Evolutionary conservation across 2,797 vertebrate genomes (phyloP).

Genomic region (Hypotaenidia philippensis): DNA sequence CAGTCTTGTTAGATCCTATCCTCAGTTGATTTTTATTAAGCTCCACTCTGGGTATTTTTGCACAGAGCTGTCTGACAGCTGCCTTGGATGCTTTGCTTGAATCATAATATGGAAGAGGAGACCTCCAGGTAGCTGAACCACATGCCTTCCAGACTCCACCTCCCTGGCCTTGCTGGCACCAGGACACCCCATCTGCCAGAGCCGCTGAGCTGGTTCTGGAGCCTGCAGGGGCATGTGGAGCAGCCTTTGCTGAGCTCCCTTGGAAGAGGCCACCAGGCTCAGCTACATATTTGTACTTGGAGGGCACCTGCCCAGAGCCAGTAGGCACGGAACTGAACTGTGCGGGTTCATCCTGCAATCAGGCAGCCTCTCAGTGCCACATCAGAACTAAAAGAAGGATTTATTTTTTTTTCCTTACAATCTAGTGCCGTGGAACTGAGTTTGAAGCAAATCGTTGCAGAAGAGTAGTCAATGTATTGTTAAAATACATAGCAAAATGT

Average conservation of each 20-base stretch:
- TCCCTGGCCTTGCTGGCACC: slow-evolving; percentile 9
- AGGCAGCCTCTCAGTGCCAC: background rate
- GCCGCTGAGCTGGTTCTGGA: slow-evolving; percentile 57
- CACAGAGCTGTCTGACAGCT: background rate
- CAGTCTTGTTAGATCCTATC: background rate
- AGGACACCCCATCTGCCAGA: background rate
- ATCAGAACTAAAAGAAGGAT: background rate
- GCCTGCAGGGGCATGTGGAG: slow-evolving; percentile 7
- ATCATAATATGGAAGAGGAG: background rate
- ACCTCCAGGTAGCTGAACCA: slow-evolving; percentile 41
- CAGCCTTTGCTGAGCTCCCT: background rate
- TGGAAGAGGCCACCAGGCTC: background rate
- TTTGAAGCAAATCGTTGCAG: background rate
- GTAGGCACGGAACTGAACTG: background rate
- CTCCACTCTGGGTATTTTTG: background rate
- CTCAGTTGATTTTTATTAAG: background rate
- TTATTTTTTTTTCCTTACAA: background rate
- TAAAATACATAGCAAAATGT: background rate
- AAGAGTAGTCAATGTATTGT: background rate
- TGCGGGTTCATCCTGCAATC: background rate
- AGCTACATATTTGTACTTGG: background rate
- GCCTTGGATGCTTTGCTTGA: background rate
- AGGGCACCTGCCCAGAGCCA: background rate
- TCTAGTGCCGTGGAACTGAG: background rate
- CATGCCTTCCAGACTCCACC: slow-evolving; percentile 45